Base-by-base conservation (phyloP, 2,113 vertebrate genomes). In the Cephalopterus ornatus region DNA sequence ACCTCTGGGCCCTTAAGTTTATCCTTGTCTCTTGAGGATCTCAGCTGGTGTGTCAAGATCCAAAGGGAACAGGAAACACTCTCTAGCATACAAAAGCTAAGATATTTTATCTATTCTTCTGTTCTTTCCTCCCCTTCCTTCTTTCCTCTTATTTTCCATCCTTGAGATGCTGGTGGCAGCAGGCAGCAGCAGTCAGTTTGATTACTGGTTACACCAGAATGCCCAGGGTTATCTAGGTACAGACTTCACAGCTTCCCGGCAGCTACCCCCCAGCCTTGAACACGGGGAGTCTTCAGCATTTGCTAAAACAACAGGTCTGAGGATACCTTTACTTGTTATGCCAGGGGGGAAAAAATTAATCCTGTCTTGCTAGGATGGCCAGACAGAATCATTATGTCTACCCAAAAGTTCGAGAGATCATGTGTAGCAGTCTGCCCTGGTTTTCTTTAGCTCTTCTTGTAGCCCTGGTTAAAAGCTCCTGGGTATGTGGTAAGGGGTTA, bases 401-500 rank as follows among this genome's bases (percentile, higher is more conserved):
- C 35, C 28, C 8, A 14, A 8, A 49, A 47, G 14, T 49, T 53
- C 39, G 56, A 68, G 46, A 62, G 52, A 75, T n/a, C 2, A 35
- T 71, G 67, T 56, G 42, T 72, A 82, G 53, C 49, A 50, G 26
- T 61, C 11, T 46, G n/a, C 33, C n/a, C 20, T 65, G 71, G 11
- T 22, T 93, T 88, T 32, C 10, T 80, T 81, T 59, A 42, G 35
- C 39, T 65, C 23, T 67, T 68, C 44, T 55, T 17, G 7, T 41
- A 80, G 52, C 17, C 50, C 28, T 35, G 49, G 7, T 68, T 39
- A 46, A 56, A 71, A 50, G 33, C 26, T 90, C 41, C 35, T 33
- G 14, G 0, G 0, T 18, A 17, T 3, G 0, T 8, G 14, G 6
- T 22, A 67, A 41, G 11, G 21, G 20, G n/a, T 79, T 75, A 67